A percentile compares a stretch with the other conserved stretches of the same genome.
Conservation (phyloP, 2,888 invertebrate genomes). For the Acanthococcus lagerstroemiae region DNA sequence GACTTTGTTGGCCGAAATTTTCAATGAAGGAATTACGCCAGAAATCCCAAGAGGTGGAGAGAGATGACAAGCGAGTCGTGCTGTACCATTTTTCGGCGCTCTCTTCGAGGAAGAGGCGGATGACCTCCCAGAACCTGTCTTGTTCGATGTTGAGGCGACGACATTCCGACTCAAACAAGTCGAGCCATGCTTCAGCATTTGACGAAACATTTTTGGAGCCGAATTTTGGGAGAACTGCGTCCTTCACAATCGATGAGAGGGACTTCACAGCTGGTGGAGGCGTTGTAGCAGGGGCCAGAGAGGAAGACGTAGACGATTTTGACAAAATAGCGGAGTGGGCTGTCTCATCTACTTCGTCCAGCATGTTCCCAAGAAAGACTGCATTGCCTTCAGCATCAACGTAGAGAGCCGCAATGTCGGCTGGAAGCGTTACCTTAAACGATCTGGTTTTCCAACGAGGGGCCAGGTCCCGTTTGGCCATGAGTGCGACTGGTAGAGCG, state of each 20-base stretch:
- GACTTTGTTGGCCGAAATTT: background rate
- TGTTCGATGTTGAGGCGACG: background rate
- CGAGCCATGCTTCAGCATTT: background rate
- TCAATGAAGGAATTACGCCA: background rate
- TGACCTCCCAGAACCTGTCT: background rate
- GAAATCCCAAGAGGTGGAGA: background rate
- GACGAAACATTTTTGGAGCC: background rate
- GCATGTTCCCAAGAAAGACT: background rate
- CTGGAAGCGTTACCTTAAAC: background rate
- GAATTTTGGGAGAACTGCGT: background rate
- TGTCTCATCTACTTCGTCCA: background rate
- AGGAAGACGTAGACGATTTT: background rate
- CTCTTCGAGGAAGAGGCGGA: background rate
- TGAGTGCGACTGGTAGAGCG: background rate
- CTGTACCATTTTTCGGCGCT: background rate
- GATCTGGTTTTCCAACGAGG: background rate
- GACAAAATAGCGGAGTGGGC: background rate
- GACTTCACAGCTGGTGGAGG: too few relatives aligned
- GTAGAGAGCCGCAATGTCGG: background rate
- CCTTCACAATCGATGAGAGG: background rate
- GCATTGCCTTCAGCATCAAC: background rate
- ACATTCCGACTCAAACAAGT: background rate
- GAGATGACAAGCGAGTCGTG: background rate
- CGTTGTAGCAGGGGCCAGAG: background rate
- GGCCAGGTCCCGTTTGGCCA: background rate